Evolutionary conservation across 1,140 invertebrate species (phyloP).

Genomic region (Platyscapa corneri): DNA sequence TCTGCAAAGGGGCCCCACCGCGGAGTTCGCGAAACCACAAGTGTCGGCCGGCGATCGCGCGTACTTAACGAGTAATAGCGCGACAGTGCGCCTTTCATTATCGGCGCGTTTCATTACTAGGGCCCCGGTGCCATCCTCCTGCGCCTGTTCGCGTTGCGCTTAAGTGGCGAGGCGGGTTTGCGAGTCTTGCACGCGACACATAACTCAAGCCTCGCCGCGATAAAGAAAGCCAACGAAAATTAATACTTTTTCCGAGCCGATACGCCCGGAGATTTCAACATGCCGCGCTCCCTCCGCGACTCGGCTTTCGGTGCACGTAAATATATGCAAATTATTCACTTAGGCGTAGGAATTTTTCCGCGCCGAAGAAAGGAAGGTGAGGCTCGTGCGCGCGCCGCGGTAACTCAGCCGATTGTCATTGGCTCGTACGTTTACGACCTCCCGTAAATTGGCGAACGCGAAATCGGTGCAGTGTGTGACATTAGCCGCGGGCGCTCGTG

Average conservation of each 20-base stretch:
- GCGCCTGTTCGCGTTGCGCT: background rate
- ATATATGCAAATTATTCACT: background rate
- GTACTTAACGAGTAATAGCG: constrained; percentile 10
- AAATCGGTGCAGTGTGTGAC: background rate
- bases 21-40: background rate
- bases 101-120: background rate
- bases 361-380: too few species aligned
- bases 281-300: background rate
- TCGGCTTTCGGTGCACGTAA: too few species aligned
- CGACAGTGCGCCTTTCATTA: background rate
- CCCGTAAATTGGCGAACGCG: too few species aligned
- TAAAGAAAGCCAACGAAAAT: background rate
- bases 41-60: background rate
- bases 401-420: background rate
- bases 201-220: too few species aligned
- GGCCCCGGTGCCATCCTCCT: background rate
- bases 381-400: too few species aligned
- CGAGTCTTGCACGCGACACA: background rate
- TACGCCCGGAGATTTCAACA: background rate
- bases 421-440: background rate
- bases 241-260: background rate
- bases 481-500: background rate
- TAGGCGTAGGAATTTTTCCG: too few species aligned
- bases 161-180: background rate
- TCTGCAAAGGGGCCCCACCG: constrained; percentile 21